Conservation (phyloP, 2,797 vertebrate genomes). For the Menidia menidia region DNA sequence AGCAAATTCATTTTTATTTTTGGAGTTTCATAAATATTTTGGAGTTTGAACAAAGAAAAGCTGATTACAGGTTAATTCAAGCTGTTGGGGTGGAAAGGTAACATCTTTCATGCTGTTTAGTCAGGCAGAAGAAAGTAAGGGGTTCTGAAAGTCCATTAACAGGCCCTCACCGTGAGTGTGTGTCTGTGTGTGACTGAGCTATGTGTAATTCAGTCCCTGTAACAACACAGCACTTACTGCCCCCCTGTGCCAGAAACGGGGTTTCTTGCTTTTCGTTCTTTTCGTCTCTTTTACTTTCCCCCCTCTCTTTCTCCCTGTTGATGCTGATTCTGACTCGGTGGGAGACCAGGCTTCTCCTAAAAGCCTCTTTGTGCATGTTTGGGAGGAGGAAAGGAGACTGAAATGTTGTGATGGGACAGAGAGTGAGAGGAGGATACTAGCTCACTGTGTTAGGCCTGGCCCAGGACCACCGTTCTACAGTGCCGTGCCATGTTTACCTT, state of each 20-base stretch:
- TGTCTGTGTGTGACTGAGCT: constrained; percentile 40
- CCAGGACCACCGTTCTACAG: constrained; percentile 59
- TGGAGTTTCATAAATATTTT: not conserved
- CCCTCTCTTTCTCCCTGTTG: constrained; percentile 55
- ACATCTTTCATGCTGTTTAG: constrained; percentile 45
- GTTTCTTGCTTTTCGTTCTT: constrained; percentile 65
- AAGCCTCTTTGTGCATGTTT: constrained; percentile 76
- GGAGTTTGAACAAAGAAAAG: not conserved
- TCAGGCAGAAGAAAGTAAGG: constrained; percentile 58
- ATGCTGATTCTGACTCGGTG: constrained; percentile 68
- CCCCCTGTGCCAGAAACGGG: constrained; percentile 67
- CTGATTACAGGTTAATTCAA: constrained; percentile 6
- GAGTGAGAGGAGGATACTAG: constrained; percentile 64
- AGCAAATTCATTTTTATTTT: not conserved
- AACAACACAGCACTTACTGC: constrained; percentile 64
- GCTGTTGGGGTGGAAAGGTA: constrained; percentile 23
- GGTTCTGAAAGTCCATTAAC: constrained; percentile 76
- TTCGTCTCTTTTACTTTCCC: constrained; percentile 38
- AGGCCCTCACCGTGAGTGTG: constrained; percentile 46
- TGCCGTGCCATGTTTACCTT: constrained; percentile 58
- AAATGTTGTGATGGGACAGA: constrained; percentile 56
- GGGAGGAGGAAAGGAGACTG: constrained; percentile 38
- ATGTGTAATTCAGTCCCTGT: constrained; percentile 78
- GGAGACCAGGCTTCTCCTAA: constrained; percentile 72
- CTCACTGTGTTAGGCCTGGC: constrained; percentile 64